Percentiles rank a stretch among this genome's conserved stretches.
Conservation (phyloP, 2,113 vertebrate genomes). For the Macroglossus sobrinus region DNA sequence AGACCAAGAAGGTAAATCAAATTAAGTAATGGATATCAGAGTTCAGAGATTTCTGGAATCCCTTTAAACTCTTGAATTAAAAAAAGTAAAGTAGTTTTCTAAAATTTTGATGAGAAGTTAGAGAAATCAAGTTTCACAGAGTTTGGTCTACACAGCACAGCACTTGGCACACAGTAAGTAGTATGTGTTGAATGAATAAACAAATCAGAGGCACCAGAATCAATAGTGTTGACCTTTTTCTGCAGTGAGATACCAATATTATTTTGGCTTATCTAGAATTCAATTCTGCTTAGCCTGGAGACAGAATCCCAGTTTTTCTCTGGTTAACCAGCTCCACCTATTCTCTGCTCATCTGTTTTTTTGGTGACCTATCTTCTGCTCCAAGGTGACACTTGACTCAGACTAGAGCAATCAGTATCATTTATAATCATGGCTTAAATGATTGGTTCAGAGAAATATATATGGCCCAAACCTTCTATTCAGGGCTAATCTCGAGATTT, state of each 20-base stretch:
- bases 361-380: background rate
- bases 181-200: background rate
- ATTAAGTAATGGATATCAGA: background rate
- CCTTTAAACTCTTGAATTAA: background rate
- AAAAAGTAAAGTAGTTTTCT: background rate
- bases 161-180: background rate
- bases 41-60: background rate
- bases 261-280: background rate
- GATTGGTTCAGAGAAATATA: background rate
- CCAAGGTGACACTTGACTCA: background rate
- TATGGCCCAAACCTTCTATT: background rate
- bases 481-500: background rate
- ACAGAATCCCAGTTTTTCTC: background rate
- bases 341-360: background rate
- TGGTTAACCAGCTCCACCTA: background rate
- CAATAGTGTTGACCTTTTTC: background rate
- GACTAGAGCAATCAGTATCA: background rate
- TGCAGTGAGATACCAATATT: background rate
- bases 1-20: background rate
- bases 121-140: background rate
- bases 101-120: background rate
- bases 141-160: background rate
- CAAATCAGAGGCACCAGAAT: background rate
- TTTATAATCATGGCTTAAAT: background rate
- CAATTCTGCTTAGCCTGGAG: background rate